These are phyloP conservation scores for Tenodera sinensis DNA, from an alignment of 2,888 invertebrate genomes.

Conservation along the genomic window DNA sequence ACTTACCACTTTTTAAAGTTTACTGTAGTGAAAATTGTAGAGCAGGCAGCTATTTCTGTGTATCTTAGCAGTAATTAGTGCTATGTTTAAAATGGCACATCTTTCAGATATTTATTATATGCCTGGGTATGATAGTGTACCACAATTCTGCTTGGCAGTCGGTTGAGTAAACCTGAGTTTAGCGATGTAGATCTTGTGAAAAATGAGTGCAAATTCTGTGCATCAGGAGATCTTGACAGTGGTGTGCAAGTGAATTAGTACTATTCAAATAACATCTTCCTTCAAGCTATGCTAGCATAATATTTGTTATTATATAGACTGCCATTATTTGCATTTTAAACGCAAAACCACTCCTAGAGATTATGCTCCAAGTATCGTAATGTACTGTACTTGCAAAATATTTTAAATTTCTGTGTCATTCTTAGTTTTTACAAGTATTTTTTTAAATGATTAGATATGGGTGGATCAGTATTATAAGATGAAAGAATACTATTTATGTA, in stretches of 20 bases:
- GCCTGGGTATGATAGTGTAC: too few relatives aligned
- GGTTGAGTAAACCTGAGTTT: too few relatives aligned
- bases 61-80: too few relatives aligned
- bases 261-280: neutral
- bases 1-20: too few relatives aligned
- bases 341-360: neutral
- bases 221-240: neutral
- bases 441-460: neutral
- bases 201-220: neutral
- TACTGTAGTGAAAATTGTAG: too few relatives aligned
- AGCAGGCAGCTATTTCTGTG: too few relatives aligned
- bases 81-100: too few relatives aligned
- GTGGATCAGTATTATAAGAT: neutral
- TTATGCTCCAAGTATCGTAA: neutral
- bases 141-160: too few relatives aligned
- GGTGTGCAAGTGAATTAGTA: neutral
- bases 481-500: neutral
- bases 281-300: neutral
- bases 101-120: too few relatives aligned
- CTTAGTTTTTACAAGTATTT: neutral
- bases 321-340: neutral
- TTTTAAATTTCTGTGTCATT: neutral
- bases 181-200: neutral
- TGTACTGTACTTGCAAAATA: neutral
- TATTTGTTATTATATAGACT: neutral